Conservation (phyloP, 2,113 vertebrate species). For the Chaetorhynchus papuensis region DNA sequence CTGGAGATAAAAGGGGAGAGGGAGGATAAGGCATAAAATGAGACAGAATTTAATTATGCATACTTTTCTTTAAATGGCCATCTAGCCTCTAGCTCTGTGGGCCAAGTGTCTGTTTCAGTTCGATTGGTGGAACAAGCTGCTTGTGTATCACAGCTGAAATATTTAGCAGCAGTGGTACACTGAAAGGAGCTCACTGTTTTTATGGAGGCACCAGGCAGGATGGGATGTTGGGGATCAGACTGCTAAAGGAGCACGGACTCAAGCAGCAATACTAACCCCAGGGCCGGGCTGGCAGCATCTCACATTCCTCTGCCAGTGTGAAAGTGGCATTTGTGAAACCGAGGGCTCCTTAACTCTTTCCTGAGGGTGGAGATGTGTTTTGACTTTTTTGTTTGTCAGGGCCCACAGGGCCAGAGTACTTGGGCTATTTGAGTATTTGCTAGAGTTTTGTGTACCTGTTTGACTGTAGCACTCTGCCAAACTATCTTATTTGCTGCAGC, state of each 20-base stretch:
- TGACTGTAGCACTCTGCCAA: neutral
- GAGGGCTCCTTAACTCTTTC: neutral
- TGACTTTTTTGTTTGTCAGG: neutral
- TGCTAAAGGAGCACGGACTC: neutral
- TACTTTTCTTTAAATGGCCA: conserved; percentile 35
- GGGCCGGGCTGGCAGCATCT: neutral
- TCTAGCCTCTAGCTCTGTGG: neutral
- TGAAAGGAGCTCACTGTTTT: neutral
- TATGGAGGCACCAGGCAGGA: neutral
- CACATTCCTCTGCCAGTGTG: neutral
- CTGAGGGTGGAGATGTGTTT: neutral
- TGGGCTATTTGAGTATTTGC: neutral
- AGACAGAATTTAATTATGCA: conserved; percentile 48
- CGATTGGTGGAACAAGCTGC: neutral
- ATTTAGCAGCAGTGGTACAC: neutral
- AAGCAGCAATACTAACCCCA: neutral
- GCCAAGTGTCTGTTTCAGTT: neutral
- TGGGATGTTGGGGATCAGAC: fast-evolving
- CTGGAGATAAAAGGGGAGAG: neutral
- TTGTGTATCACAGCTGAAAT: neutral
- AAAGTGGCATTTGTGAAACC: neutral
- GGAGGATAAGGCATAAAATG: conserved; percentile 21
- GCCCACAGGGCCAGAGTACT: too few relatives aligned
- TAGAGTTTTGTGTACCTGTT: neutral
- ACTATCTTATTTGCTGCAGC: neutral